These are phyloP conservation scores for Caenorhabditis remanei DNA, from an alignment of 1,140 invertebrate genomes.

Conservation along the genomic window DNA sequence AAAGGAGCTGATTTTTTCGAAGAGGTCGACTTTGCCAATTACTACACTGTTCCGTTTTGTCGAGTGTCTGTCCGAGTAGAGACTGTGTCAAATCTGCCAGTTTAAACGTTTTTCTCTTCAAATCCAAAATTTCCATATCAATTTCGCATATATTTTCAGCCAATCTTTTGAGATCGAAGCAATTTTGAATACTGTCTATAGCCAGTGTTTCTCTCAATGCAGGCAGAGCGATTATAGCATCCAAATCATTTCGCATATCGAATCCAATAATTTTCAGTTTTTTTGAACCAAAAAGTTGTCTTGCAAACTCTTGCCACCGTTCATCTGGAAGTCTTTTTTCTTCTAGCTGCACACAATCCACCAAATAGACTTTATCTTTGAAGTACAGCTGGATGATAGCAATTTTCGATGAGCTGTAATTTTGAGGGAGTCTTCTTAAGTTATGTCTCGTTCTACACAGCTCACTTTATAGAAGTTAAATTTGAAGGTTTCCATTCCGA, in stretches of 20 bases:
- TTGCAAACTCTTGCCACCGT: neutral
- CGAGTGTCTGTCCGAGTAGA: neutral
- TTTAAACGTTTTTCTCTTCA: slow-evolving; percentile 30
- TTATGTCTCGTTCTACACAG: neutral
- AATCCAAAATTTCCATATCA: slow-evolving; percentile 32
- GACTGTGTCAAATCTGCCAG: slow-evolving; percentile 5
- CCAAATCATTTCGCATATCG: slow-evolving; percentile 39
- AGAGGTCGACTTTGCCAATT: slow-evolving; percentile 37
- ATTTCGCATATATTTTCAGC: slow-evolving; percentile 36
- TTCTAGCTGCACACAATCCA: slow-evolving; percentile 2
- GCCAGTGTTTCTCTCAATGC: neutral
- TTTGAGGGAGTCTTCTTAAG: neutral
- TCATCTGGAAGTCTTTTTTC: neutral
- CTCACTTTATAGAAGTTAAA: neutral
- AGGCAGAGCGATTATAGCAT: neutral
- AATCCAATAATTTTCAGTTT: slow-evolving; percentile 6
- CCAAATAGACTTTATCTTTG: neutral
- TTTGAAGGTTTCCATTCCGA: slow-evolving; percentile 41
- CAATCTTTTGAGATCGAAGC: neutral
- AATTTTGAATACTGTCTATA: neutral
- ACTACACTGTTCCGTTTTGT: slow-evolving; percentile 49
- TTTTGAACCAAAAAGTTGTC: neutral
- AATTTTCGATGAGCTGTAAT: slow-evolving; percentile 33
- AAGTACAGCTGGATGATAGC: slow-evolving; percentile 39
- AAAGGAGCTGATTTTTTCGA: slow-evolving; percentile 16